Base-by-base conservation (phyloP, 2,113 vertebrate species). In the Xiphias gladius region DNA sequence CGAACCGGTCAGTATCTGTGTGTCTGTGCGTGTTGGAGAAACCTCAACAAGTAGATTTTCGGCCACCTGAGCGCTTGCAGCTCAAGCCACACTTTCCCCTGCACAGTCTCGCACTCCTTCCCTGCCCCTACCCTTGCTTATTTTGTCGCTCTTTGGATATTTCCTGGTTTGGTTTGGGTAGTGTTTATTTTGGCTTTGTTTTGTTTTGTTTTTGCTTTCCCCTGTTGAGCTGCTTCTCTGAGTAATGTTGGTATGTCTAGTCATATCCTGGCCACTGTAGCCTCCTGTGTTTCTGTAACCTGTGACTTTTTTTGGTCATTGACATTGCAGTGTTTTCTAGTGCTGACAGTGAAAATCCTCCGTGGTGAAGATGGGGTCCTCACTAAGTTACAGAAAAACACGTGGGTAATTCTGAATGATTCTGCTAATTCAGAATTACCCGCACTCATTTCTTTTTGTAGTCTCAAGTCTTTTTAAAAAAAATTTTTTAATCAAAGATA, bases 1-100 rank as follows among this genome's bases (percentile, higher is more conserved):
- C 88, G 97, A 99, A 94, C 96, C 95, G 97, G 97, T 99, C 96
- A 99, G 98, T 99, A 97, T 96, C 79, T 83, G 72, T 73, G 77
- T 59, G 73, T 80, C 24, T 24, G 63, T 79, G 24, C 41, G 5
- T 79, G 76, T 48, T 9, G 50, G 59, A 82, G 37, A 80, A 69
- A 37, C 70, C 1, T 71, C 69, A 54, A 50, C 28, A 30, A 37
- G 22, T 84, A 80, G 80, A 61, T 46, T 37, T 58, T 2, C 3
- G 26, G 16, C 77, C 88, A 77, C 75, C 74, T 73, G 73, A 54
- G 39, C 82, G 64, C 71, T 57, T 19, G 76, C 35, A 70, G 57
- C 55, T 39, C 41, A 19, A 66, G 58, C 57, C 65, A 41, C 79
- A 57, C 77, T 82, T 52, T 68, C 65, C n/a, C 63, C 61, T 77